Percentiles rank a stretch among this genome's conserved stretches.
phyloP scores from a whole-genome alignment of 1,140 invertebrate genomes.

The Hermetia illucens region DNA sequence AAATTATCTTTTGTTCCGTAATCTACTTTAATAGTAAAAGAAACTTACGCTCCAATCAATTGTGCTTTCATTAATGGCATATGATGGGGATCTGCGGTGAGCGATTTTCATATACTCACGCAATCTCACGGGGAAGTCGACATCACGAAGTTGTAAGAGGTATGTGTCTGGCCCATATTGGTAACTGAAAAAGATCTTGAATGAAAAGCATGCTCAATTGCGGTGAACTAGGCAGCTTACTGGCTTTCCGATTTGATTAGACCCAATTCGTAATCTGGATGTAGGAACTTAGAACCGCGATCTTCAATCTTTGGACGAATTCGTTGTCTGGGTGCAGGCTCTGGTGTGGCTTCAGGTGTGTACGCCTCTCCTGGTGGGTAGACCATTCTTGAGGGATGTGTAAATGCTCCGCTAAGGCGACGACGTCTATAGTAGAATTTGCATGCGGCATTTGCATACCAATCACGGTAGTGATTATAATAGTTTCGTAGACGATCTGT shows the following conservation, averaged over 20 bases:
- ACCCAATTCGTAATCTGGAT: constrained; percentile 71
- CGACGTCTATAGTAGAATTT: constrained; percentile 70
- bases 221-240: no score
- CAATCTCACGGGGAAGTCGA: constrained; percentile 79
- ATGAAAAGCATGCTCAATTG: no score
- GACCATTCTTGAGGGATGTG: constrained; percentile 85
- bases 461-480: constrained; percentile 65
- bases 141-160: constrained; percentile 79
- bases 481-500: constrained; percentile 62
- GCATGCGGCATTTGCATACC: constrained; percentile 79
- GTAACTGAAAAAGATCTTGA: constrained; percentile 45
- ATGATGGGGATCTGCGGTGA: constrained; percentile 51
- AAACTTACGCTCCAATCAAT: constrained; percentile 59
- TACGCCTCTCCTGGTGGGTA: constrained; percentile 74
- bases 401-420: constrained; percentile 65
- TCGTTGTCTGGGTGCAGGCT: constrained; percentile 33
- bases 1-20: neutral
- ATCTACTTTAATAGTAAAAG: neutral
- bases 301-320: constrained; percentile 46
- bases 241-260: constrained; percentile 72
- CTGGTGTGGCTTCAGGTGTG: constrained; percentile 56
- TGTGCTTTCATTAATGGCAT: constrained; percentile 47
- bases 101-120: constrained; percentile 89
- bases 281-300: constrained; percentile 55
- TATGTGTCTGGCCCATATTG: constrained; percentile 94